Evolutionary conservation across 2,113 vertebrate genomes (phyloP).

Genomic region (Myotis brandtii): DNA sequence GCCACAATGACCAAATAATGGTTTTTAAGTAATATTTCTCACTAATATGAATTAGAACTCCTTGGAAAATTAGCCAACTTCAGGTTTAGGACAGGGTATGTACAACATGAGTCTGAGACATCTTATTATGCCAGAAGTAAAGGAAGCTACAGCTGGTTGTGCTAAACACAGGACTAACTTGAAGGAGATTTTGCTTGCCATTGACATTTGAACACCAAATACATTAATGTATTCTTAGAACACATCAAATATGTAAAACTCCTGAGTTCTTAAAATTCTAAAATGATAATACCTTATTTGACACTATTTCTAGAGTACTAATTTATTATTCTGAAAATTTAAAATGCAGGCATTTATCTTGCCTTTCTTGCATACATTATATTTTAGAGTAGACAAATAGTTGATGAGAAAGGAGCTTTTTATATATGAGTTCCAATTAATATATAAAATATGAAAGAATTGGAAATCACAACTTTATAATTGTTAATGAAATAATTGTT

Average conservation of each 20-base stretch:
- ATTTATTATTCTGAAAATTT: neutral
- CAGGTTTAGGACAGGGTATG: neutral
- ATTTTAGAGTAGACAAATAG: conserved; percentile 21
- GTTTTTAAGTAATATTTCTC: neutral
- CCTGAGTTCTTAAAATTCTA: neutral
- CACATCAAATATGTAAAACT: neutral
- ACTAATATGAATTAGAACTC: neutral
- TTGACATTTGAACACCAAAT: neutral
- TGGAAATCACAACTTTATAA: neutral
- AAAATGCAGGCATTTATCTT: neutral
- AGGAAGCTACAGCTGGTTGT: neutral
- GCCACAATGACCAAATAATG: neutral
- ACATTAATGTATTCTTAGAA: neutral
- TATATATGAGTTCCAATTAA: neutral
- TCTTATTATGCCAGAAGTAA: neutral
- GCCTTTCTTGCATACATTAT: neutral
- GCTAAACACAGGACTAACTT: neutral
- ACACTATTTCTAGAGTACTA: neutral
- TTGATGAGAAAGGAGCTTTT: neutral
- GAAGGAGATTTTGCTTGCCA: neutral
- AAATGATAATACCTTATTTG: neutral
- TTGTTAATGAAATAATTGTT: neutral
- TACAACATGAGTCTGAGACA: neutral
- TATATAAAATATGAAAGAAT: neutral
- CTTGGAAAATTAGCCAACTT: neutral